phyloP scores from a whole-genome alignment of 2,113 vertebrate species.

The Campylorhamphus procurvoides region DNA sequence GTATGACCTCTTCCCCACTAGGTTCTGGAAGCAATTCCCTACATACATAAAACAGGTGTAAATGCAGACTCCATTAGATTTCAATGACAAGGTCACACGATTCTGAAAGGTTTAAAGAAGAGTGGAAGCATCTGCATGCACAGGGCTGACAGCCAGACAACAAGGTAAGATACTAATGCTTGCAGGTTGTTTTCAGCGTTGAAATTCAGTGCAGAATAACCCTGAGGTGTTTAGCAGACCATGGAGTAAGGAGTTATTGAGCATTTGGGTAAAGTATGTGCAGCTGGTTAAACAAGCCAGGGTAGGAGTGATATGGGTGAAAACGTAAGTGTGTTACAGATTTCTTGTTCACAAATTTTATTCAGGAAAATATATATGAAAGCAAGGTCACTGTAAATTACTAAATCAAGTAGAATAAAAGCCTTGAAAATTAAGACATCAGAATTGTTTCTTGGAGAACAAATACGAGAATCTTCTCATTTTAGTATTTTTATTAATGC shows the following conservation, averaged over 20 bases:
- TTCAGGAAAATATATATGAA: background rate
- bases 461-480: background rate
- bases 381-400: background rate
- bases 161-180: background rate
- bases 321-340: background rate
- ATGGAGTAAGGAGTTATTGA: background rate
- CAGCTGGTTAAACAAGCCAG: background rate
- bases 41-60: background rate
- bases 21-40: background rate
- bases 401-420: background rate
- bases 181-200: background rate
- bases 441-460: background rate
- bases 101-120: background rate
- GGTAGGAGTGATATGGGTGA: background rate
- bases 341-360: background rate
- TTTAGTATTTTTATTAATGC: background rate
- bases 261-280: background rate
- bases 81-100: fast-evolving
- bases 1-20: background rate
- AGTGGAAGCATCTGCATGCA: background rate
- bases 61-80: background rate
- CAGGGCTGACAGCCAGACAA: background rate
- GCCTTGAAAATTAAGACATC: background rate
- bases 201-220: background rate
- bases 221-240: background rate